Percentiles rank a stretch among this genome's conserved stretches.
These are phyloP conservation scores for Sialia sialis DNA, from an alignment of 2,113 vertebrate genomes.

Conservation along the genomic window DNA sequence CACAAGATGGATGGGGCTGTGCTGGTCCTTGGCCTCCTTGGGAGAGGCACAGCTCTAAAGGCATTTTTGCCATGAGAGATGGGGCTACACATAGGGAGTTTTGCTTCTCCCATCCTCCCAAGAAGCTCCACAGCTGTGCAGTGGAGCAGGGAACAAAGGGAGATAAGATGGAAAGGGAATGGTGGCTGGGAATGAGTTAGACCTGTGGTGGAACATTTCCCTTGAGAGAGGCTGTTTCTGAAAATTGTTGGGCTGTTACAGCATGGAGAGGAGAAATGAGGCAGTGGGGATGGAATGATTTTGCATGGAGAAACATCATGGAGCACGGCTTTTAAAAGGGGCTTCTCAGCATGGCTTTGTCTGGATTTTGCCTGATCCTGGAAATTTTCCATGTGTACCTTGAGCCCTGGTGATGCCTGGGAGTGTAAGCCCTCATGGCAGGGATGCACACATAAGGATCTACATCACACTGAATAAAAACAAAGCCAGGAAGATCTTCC, in stretches of 20 bases:
- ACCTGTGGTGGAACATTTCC: not conserved
- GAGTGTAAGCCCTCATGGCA: not conserved
- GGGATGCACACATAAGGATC: not conserved
- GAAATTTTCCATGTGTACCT: rapidly evolving
- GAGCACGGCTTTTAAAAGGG: not conserved
- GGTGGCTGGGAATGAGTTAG: not conserved
- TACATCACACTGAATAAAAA: not conserved
- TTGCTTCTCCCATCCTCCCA: not conserved
- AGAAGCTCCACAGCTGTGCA: not conserved
- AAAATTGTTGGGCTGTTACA: not conserved
- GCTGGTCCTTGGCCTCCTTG: not conserved
- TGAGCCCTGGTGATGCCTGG: not conserved
- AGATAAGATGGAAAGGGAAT: not conserved
- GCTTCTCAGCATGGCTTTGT: not conserved
- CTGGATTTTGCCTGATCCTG: not conserved
- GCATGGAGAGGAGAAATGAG: not conserved
- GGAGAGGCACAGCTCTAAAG: rapidly evolving
- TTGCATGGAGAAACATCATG: not conserved
- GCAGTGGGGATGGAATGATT: not conserved
- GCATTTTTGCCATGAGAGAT: not conserved
- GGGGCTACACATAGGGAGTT: not conserved
- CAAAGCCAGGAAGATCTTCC: not conserved
- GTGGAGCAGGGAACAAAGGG: not conserved
- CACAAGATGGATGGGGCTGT: not conserved
- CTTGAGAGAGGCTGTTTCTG: not conserved